These are phyloP conservation scores for Diglossa brunneiventris DNA, from an alignment of 2,113 vertebrate species.

Conservation along the genomic window DNA sequence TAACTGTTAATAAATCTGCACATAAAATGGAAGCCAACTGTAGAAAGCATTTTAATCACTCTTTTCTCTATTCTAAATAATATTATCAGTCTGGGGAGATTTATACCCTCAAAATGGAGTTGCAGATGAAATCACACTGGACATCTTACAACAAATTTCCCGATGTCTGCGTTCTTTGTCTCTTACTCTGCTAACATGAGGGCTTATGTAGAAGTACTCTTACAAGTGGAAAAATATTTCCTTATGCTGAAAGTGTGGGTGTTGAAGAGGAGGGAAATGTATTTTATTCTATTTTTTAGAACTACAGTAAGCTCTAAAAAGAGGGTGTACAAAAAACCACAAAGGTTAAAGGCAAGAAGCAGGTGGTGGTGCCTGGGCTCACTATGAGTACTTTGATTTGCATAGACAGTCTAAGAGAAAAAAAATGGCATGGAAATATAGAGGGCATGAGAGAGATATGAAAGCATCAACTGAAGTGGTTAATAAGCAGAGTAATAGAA, in stretches of 20 bases:
- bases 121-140: background rate
- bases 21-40: background rate
- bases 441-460: background rate
- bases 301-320: background rate
- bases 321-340: background rate
- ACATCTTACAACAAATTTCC: background rate
- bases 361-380: background rate
- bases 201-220: background rate
- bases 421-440: background rate
- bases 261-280: background rate
- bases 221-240: background rate
- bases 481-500: background rate
- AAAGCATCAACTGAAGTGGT: background rate
- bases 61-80: background rate
- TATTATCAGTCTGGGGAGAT: background rate
- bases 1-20: background rate
- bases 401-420: background rate
- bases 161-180: background rate
- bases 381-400: background rate
- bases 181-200: background rate
- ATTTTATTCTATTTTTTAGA: background rate
- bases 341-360: background rate
- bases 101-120: background rate
- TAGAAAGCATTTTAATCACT: background rate
- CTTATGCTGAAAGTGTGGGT: background rate